Evolutionary conservation across 2,888 invertebrate species (phyloP), one percentile per base, ranked within the genome.

Genomic region (Sericinus montela): DNA sequence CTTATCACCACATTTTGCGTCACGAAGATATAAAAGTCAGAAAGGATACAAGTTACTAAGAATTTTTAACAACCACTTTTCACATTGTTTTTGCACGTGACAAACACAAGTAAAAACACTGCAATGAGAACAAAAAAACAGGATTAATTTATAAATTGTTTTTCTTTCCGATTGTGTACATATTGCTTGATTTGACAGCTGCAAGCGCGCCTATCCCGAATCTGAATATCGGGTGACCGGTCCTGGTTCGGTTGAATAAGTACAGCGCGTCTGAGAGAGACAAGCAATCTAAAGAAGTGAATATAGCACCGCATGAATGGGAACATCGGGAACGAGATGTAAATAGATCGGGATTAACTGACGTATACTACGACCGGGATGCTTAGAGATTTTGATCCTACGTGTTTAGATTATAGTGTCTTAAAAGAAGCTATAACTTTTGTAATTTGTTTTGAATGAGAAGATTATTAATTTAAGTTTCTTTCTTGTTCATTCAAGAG

Each of bases 71-170:
- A 90, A 83, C 90, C 90, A 90, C 90, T 90, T 82, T 87, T 82
- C 84, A 87, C 88, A 88, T 88, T 88, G 86, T 87, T 86, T 86
- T 87, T 87, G 85, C 85, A 80, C 85, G 75, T 72, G 74, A 82
- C 88, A 88, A 84, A 88, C 83, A 83, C 88, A 88, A 88, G 88
- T 81, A 88, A 88, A 88, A 82, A 79, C 78, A 87, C 88, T 88
- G 85, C 60, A 85, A 85, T 52, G 63, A 62, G 58, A 81, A 78
- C 70, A 59, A 63, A 64, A 63, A 8, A 60, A 59, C 11, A 52
- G 62, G 62, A 64, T 56, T 62, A 60, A 62, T 64, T 69, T 58
- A 19, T 19, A 19, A 54, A 42, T 62, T 50, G 60, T 11, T 40
- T 38, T 38, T 28, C 16, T 30, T 30, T 8, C 7, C 8, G 25